A percentile compares a stretch with the other conserved stretches of the same genome.
phyloP scores from a whole-genome alignment of 2,797 vertebrate species.

The Rhinophrynus dorsalis region DNA sequence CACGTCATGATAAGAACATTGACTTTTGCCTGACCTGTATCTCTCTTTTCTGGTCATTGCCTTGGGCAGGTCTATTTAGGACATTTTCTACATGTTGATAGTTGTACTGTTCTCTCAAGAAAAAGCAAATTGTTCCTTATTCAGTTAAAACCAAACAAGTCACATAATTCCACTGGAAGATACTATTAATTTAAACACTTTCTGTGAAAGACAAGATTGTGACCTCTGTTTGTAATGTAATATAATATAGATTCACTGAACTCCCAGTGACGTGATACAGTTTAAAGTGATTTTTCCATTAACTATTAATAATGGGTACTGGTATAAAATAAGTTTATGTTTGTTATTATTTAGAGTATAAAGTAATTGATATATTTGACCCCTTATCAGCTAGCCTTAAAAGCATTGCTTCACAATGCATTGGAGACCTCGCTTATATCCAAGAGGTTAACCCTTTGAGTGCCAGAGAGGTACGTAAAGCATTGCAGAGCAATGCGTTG shows the following conservation, averaged over 20 bases:
- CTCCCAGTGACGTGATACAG: not conserved
- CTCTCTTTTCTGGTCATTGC: conserved; percentile 15
- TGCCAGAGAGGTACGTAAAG: too few species aligned
- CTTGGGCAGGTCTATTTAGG: conserved; percentile 2
- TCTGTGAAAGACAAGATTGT: not conserved
- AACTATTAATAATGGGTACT: not conserved
- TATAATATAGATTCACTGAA: not conserved
- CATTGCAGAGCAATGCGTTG: too few species aligned
- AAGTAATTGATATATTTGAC: too few species aligned
- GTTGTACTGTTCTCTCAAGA: not conserved
- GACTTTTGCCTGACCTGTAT: conserved; percentile 39
- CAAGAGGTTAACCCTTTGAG: too few species aligned
- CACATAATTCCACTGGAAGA: conserved; percentile 4
- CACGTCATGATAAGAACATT: conserved; percentile 26
- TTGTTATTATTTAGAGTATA: too few species aligned
- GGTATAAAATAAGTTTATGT: too few species aligned
- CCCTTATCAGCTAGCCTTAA: too few species aligned
- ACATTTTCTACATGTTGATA: conserved; percentile 8
- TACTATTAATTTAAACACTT: not conserved
- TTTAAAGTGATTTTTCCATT: not conserved
- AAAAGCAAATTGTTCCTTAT: conserved; percentile 17
- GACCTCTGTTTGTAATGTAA: conserved; percentile 5
- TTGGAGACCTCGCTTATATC: too few species aligned
- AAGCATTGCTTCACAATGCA: too few species aligned
- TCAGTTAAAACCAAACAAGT: conserved; percentile 19